Evolutionary conservation across 1,140 invertebrate species (phyloP).

Genomic region (Andrena cerasifolii): DNA sequence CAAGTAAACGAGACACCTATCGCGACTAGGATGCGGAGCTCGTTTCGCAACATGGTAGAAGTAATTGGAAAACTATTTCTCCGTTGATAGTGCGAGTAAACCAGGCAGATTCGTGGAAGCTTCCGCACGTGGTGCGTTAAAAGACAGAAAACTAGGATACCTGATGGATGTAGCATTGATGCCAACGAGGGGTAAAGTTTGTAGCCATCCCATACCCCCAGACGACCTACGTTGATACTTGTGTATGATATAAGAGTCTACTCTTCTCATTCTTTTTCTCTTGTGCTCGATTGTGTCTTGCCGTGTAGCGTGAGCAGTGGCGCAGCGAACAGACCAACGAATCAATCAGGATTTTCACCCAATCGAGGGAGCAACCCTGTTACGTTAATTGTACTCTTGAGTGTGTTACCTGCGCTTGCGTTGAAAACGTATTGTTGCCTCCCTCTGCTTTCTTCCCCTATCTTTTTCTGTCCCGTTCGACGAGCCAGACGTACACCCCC

Average conservation of each 20-base stretch:
- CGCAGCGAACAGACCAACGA: constrained; percentile 69
- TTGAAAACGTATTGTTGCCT: constrained; percentile 47
- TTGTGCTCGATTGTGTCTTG: constrained; percentile 51
- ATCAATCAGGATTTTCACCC: constrained; percentile 69
- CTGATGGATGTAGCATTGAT: neutral
- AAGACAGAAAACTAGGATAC: neutral
- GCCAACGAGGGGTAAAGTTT: neutral
- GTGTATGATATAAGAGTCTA: constrained; percentile 20
- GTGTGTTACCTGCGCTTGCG: constrained; percentile 38
- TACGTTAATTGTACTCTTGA: constrained; percentile 31
- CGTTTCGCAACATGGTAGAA: neutral
- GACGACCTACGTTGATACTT: constrained; percentile 8
- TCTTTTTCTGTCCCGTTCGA: constrained; percentile 61
- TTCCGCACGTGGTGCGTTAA: constrained; percentile 11
- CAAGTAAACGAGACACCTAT: neutral
- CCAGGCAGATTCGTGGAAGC: neutral
- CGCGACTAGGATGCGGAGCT: neutral
- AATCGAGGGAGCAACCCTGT: constrained; percentile 48
- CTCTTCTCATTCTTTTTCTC: constrained; percentile 24
- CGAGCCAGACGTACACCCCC: constrained; percentile 28
- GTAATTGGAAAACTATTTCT: neutral
- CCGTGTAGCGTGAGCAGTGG: constrained; percentile 48
- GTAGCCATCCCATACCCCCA: neutral
- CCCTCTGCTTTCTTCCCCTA: constrained; percentile 59
- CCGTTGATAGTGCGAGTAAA: too few relatives aligned